Conservation (phyloP, 2,113 vertebrate genomes). For the Setophaga petechia region DNA sequence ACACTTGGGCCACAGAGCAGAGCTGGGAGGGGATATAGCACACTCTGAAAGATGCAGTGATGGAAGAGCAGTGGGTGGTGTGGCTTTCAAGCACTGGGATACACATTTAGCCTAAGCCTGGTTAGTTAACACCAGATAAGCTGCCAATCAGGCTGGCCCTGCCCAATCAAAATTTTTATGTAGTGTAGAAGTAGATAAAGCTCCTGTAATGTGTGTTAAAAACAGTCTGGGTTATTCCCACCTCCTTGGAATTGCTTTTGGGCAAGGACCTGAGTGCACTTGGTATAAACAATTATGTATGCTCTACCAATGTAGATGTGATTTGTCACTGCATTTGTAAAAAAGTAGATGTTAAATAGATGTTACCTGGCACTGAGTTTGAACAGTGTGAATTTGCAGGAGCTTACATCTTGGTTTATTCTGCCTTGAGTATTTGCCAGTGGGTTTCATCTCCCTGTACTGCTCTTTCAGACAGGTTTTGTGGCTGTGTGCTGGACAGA, state of each 20-base stretch:
- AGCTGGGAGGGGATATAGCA: not conserved
- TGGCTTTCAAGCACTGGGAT: not conserved
- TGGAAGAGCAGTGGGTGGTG: too few species aligned
- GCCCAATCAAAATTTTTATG: not conserved
- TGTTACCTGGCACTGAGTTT: not conserved
- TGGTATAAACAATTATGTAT: not conserved
- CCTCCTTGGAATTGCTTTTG: not conserved
- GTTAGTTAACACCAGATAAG: not conserved
- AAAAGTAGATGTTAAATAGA: not conserved
- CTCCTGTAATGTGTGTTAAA: fast-evolving
- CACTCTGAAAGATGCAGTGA: fast-evolving
- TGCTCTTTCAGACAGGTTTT: not conserved
- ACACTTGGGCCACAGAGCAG: not conserved
- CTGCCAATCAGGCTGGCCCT: not conserved
- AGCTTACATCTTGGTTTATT: not conserved
- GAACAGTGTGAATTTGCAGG: not conserved
- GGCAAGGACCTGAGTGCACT: too few species aligned
- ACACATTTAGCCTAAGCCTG: not conserved
- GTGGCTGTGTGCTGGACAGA: not conserved
- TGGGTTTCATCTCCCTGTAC: not conserved
- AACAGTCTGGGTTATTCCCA: not conserved
- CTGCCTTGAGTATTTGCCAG: not conserved
- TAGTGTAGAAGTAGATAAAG: not conserved
- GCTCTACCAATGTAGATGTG: not conserved
- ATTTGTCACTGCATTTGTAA: not conserved